Evolutionary conservation across 2,797 vertebrate genomes (phyloP), one percentile per base, ranked within the genome.

Genomic region (Rhynchotus rufescens): DNA sequence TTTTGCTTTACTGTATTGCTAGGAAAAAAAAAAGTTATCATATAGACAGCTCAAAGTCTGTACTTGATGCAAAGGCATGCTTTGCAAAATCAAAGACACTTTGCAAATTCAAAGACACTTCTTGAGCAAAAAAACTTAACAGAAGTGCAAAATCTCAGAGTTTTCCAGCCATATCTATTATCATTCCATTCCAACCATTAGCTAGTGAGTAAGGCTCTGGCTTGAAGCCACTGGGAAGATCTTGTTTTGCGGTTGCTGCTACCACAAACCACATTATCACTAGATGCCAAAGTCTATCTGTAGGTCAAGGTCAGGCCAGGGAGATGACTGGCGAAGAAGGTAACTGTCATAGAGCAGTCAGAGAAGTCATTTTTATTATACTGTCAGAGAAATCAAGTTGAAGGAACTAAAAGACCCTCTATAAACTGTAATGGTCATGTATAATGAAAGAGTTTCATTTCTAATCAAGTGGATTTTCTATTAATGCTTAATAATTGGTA

Each of bases 231-330:
- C 96, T 89, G 91, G 86, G 95, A 98, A 97, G 98, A 98, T 98
- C 94, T 64, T 94, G 86, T 98, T 98, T 95, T 96, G 97, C 57
- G 98, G 98, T 97, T 95, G 94, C 89, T 95, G 71, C 89, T 86
- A 88, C 97, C 97, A 75, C 98, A 98, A 97, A 98, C 98, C 98
- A 94, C 97, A 97, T 94, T 94, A 93, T 94, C 97, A 96, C 95
- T 93, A 88, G 88, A 95, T 72, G 90, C 95, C 96, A 67, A 94
- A 94, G 97, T 93, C 94, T 97, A 47, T 52, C 84, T 65, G 59
- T 56, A 96, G 97, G 97, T 97, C 98, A 98, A 98, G 98, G 98
- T 97, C 97, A 97, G 96, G 84, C 80, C 65, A 83, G 81, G 74
- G 84, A 78, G 61, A 73, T 80, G 59, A 59, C 1, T 68, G 81